phyloP scores from a whole-genome alignment of 2,113 vertebrate species.

The Thamnaconus septentrionalis region DNA sequence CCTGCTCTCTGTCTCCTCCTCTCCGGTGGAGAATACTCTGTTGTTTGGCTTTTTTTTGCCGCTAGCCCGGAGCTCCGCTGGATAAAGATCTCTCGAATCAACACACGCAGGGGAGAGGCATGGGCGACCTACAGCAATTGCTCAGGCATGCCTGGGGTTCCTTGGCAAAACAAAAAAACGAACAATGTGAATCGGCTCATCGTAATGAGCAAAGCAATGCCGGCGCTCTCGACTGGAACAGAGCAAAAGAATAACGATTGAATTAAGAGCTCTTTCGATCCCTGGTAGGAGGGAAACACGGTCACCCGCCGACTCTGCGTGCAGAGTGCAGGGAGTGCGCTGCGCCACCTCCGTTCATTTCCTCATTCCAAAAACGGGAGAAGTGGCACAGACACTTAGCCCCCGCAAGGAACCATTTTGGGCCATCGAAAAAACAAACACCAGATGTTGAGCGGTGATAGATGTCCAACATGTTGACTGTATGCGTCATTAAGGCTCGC shows the following conservation, averaged over 20 bases:
- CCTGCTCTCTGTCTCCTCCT: constrained; percentile 41
- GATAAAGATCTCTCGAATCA: constrained; percentile 60
- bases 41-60: constrained; percentile 48
- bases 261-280: constrained; percentile 24
- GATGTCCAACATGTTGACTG: constrained; percentile 66
- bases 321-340: constrained; percentile 38
- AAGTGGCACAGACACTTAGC: constrained; percentile 45
- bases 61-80: constrained; percentile 43
- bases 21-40: constrained; percentile 36
- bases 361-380: constrained; percentile 45
- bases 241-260: constrained; percentile 34
- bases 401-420: constrained; percentile 62
- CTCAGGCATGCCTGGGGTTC: constrained; percentile 37
- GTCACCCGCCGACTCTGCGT: constrained; percentile 33
- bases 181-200: neutral
- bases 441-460: constrained; percentile 66
- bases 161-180: constrained; percentile 27
- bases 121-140: constrained; percentile 42
- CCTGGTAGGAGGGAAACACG: constrained; percentile 28
- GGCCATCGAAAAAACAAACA: constrained; percentile 64
- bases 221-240: constrained; percentile 30
- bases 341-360: constrained; percentile 45
- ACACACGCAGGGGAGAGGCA: constrained; percentile 30
- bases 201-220: constrained; percentile 24
- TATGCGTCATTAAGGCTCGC: constrained; percentile 61